phyloP scores from a whole-genome alignment of 2,888 invertebrate species.

The Callinectes sapidus region DNA sequence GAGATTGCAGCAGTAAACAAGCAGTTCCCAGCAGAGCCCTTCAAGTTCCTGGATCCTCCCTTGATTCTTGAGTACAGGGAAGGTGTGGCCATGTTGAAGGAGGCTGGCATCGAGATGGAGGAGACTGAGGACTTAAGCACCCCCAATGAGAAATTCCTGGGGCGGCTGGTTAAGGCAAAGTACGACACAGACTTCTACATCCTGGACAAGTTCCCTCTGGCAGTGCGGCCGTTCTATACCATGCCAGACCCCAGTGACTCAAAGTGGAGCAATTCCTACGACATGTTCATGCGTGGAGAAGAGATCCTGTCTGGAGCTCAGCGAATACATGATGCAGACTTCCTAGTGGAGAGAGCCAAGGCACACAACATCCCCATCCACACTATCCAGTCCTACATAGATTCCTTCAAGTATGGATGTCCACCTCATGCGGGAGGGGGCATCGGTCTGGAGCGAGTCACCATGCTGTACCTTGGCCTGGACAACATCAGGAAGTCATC shows the following conservation, averaged over 20 bases:
- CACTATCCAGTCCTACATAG: constrained; percentile 96
- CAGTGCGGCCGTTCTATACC: constrained; percentile 98
- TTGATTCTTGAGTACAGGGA: constrained; percentile 88
- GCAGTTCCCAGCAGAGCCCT: constrained; percentile 94
- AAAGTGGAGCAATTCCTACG: constrained; percentile 96
- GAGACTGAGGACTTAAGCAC: constrained; percentile 98
- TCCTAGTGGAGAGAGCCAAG: constrained; percentile 90
- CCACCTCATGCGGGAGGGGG: constrained; percentile 98
- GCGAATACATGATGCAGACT: constrained; percentile 95
- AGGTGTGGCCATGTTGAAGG: constrained; percentile 90
- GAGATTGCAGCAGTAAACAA: constrained; percentile 92
- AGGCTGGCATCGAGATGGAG: constrained; percentile 90
- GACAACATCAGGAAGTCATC: constrained; percentile 98
- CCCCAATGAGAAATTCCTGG: constrained; percentile 94
- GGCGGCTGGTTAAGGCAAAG: constrained; percentile 93
- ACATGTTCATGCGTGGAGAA: constrained; percentile 99
- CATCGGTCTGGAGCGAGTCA: constrained; percentile 97
- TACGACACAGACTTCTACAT: constrained; percentile 99
- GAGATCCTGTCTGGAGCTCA: constrained; percentile 99
- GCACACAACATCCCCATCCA: constrained; percentile 91
- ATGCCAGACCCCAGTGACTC: constrained; percentile 96
- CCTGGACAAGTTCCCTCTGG: constrained; percentile 97
- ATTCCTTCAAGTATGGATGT: constrained; percentile 95
- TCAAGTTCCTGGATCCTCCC: constrained; percentile 95
- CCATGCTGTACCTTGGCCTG: constrained; percentile 97